A percentile compares a stretch with the other conserved stretches of the same genome.
Evolutionary conservation across 2,797 vertebrate genomes (phyloP).

Genomic region (Gallinago nigripennis): DNA sequence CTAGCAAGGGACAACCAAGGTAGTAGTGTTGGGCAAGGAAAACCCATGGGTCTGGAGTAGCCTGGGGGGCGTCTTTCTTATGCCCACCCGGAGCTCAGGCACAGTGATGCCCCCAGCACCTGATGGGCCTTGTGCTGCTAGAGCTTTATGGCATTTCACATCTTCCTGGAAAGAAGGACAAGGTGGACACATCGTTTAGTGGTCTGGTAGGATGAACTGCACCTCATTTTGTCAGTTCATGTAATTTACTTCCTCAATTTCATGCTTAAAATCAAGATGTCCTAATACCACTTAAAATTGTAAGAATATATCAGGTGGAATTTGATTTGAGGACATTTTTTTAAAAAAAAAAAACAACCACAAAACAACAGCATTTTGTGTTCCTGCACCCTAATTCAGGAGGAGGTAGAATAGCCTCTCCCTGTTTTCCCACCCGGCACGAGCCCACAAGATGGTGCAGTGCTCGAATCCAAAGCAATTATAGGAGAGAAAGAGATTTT

Average conservation of each 20-base stretch:
- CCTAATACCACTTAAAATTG: no score
- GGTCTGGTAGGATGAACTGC: not conserved
- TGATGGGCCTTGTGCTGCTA: not conserved
- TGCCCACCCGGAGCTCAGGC: not conserved
- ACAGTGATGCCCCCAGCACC: not conserved
- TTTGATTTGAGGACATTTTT: not conserved
- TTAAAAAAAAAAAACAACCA: not conserved
- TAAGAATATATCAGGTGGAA: not conserved
- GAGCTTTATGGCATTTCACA: rapidly evolving
- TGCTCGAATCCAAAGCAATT: not conserved
- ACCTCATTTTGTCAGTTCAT: not conserved
- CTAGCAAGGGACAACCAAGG: not conserved
- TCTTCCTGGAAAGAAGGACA: not conserved
- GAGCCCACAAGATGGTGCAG: slow-evolving; percentile 24
- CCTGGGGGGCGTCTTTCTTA: not conserved
- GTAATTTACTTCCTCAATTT: not conserved
- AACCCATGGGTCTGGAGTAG: not conserved
- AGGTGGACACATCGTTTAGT: not conserved
- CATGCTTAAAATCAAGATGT: not conserved
- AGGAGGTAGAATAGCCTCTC: not conserved
- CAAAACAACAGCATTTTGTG: not conserved
- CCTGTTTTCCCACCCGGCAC: rapidly evolving
- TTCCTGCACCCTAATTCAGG: not conserved
- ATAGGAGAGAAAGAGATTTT: not conserved
- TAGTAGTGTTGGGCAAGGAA: not conserved